These are phyloP conservation scores for Bubalus kerabau DNA, from an alignment of 2,113 vertebrate genomes.

Conservation along the genomic window DNA sequence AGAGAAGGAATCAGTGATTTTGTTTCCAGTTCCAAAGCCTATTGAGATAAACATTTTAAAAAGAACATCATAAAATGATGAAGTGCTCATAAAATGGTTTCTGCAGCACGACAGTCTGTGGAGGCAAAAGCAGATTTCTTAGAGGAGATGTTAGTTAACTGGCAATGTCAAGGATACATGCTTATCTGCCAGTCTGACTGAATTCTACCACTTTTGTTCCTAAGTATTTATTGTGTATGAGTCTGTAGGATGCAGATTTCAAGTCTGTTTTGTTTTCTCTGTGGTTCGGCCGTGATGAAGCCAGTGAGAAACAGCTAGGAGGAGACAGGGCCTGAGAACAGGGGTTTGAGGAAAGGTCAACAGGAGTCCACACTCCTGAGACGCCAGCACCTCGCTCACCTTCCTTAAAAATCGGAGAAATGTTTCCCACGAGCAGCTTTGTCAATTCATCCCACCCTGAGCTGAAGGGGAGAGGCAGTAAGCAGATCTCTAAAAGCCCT, in stretches of 20 bases:
- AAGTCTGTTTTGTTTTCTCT: background rate
- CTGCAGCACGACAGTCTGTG: background rate
- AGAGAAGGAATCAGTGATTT: background rate
- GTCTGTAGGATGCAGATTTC: background rate
- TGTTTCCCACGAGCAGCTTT: background rate
- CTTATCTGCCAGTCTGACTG: background rate
- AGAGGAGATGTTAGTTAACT: background rate
- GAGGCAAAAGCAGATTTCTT: background rate
- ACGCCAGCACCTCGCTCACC: background rate
- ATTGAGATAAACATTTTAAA: constrained; percentile 7
- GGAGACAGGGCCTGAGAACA: background rate
- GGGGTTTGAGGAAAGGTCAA: background rate
- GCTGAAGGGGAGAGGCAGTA: background rate
- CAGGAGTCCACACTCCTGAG: background rate
- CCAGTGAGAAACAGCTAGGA: background rate
- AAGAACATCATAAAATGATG: constrained; percentile 12
- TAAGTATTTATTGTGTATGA: background rate
- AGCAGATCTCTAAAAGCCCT: background rate
- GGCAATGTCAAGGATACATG: background rate
- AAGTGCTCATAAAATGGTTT: background rate
- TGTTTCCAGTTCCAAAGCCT: background rate
- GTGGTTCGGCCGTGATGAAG: background rate
- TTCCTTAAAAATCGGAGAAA: background rate
- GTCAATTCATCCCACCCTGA: background rate
- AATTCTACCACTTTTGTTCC: background rate